Percentiles rank a stretch among this genome's conserved stretches.
Conservation (phyloP, 2,888 invertebrate species). For the Apamea anceps region DNA sequence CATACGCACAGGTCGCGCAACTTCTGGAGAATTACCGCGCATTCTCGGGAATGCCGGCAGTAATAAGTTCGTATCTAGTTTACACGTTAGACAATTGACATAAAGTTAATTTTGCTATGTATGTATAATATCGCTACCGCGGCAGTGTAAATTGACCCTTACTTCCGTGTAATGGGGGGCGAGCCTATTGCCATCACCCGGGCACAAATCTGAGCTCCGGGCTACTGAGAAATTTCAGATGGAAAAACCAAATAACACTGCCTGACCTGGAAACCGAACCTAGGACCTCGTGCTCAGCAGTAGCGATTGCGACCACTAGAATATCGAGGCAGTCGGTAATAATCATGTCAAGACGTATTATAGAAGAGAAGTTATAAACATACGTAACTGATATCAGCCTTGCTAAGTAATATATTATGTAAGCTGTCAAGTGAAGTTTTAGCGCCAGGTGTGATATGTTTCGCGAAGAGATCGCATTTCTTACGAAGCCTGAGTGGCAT, state of each 20-base stretch:
- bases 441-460: background rate
- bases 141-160: no score
- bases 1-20: no score
- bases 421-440: slow-evolving; percentile 8
- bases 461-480: background rate
- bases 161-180: background rate
- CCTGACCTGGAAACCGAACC: no score
- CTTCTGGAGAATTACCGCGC: no score
- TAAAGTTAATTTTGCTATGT: no score
- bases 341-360: background rate
- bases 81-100: no score
- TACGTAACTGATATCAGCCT: background rate
- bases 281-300: background rate
- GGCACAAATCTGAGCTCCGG: background rate
- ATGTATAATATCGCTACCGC: no score
- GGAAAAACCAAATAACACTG: no score
- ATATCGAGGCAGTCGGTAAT: background rate
- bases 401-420: slow-evolving; percentile 17
- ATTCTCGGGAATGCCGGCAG: no score
- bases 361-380: background rate
- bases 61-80: no score
- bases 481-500: background rate
- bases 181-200: background rate
- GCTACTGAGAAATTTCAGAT: background rate
- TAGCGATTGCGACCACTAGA: background rate